Evolutionary conservation across 2,797 vertebrate genomes (phyloP).

Genomic region (Oreochromis mossambicus): DNA sequence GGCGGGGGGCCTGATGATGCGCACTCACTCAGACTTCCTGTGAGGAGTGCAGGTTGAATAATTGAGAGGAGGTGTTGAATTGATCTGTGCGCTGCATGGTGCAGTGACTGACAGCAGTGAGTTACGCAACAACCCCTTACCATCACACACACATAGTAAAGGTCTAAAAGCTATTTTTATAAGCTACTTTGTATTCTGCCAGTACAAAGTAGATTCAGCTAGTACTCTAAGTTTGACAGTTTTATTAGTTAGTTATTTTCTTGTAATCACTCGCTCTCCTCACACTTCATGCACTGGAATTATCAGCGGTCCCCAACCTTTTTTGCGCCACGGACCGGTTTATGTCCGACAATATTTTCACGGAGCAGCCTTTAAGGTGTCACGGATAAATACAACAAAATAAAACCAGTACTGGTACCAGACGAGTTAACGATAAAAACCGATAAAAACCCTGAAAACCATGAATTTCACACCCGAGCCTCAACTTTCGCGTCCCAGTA

Average conservation of each 20-base stretch:
- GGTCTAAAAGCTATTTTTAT: neutral
- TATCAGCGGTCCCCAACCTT: neutral
- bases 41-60: slow-evolving; percentile 1
- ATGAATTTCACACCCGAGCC: neutral
- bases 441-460: neutral
- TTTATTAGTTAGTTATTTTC: neutral
- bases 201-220: neutral
- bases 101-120: slow-evolving; percentile 2
- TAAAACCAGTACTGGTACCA: neutral
- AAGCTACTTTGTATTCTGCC: neutral
- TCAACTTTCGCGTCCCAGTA: neutral
- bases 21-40: neutral
- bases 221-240: neutral
- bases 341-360: neutral
- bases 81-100: neutral
- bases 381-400: neutral
- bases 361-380: neutral
- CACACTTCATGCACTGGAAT: neutral
- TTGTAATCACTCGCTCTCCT: neutral
- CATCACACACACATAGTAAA: neutral
- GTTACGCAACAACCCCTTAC: neutral
- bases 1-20: neutral
- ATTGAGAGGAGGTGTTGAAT: neutral
- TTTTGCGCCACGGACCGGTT: neutral
- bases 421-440: neutral